Conservation (phyloP, 1,140 invertebrate species). For the Hycleus cichorii region DNA sequence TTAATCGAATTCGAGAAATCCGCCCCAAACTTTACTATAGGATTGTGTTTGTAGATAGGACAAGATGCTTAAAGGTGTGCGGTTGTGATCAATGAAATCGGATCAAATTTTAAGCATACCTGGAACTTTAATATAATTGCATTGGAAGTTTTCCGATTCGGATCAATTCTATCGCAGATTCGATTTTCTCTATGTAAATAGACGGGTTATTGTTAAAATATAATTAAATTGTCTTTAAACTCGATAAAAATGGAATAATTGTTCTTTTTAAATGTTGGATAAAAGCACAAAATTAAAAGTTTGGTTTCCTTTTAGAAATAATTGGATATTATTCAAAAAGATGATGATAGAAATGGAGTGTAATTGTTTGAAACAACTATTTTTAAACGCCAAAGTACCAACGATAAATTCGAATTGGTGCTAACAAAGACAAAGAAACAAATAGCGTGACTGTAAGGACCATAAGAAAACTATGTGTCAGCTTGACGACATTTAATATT, state of each 20-base stretch:
- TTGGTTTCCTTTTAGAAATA: neutral
- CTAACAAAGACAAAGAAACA: constrained; percentile 7
- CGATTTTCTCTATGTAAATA: too few relatives aligned
- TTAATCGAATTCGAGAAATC: too few relatives aligned
- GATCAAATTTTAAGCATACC: too few relatives aligned
- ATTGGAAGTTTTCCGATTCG: too few relatives aligned
- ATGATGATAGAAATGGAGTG: neutral
- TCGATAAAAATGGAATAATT: neutral
- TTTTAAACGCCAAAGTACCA: neutral
- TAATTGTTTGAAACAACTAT: constrained; percentile 1
- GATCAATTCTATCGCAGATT: too few relatives aligned
- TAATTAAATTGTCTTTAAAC: too few relatives aligned
- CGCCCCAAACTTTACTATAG: too few relatives aligned
- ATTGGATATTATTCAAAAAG: neutral
- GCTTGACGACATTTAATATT: constrained; percentile 17
- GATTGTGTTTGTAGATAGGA: too few relatives aligned
- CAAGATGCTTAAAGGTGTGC: too few relatives aligned
- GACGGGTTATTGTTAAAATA: too few relatives aligned
- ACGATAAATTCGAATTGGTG: neutral
- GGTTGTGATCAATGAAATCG: too few relatives aligned
- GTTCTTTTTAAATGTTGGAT: neutral
- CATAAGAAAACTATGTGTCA: constrained; percentile 14
- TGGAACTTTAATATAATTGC: too few relatives aligned
- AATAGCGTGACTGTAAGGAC: constrained; percentile 18
- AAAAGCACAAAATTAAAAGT: neutral